Evolutionary conservation across 2,888 invertebrate genomes (phyloP).

Genomic region (Tinea semifulvella): DNA sequence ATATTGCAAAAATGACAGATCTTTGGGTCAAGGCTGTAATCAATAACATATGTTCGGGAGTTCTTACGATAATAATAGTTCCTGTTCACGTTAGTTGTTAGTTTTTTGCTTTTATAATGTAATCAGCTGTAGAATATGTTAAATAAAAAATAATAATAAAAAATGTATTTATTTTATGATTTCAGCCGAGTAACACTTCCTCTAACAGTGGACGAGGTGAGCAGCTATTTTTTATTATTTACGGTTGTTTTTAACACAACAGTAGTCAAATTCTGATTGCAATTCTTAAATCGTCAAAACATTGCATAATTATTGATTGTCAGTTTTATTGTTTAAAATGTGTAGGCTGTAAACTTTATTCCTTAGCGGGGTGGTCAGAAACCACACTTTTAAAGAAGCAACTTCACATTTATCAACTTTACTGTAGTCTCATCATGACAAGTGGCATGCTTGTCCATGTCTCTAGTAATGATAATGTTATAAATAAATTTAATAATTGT

Average conservation of each 20-base stretch:
- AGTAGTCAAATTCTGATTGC: too few relatives aligned
- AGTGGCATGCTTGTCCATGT: too few relatives aligned
- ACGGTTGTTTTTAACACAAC: neutral
- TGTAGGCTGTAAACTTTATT: too few relatives aligned
- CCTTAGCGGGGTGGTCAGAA: too few relatives aligned
- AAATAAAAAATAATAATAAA: neutral
- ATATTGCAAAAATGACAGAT: conserved; percentile 29
- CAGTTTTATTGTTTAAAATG: too few relatives aligned
- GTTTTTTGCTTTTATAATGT: neutral
- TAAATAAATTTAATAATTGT: too few relatives aligned
- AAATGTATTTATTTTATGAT: conserved; percentile 31
- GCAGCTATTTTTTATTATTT: conserved; percentile 31
- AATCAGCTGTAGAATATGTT: neutral
- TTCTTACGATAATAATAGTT: neutral
- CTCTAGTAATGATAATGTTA: too few relatives aligned
- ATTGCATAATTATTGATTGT: too few relatives aligned
- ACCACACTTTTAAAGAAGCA: too few relatives aligned
- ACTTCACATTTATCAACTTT: too few relatives aligned
- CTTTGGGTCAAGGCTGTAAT: conserved; percentile 30
- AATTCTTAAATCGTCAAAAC: too few relatives aligned
- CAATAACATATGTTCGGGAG: conserved; percentile 10
- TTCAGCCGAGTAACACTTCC: conserved; percentile 95
- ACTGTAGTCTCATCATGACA: too few relatives aligned
- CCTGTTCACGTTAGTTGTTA: neutral
- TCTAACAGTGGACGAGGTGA: conserved; percentile 96